Evolutionary conservation across 2,113 vertebrate species (phyloP), one percentile per base, ranked within the genome.

Genomic region (Clupea harengus): DNA sequence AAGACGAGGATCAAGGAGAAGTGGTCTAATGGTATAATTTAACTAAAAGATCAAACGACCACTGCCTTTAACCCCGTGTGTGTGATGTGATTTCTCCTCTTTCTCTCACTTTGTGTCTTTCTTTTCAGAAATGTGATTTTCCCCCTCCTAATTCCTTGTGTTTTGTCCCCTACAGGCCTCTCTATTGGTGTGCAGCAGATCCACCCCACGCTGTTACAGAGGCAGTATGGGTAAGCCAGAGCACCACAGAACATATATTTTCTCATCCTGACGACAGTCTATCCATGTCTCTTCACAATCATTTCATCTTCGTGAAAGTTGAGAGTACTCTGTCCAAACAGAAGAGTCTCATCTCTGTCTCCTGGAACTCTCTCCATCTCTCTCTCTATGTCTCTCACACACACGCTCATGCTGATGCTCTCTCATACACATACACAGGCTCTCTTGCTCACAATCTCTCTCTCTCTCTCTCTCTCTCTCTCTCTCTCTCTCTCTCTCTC

Each of bases 161-260:
- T 84, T 83, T 72, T 54, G 52, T 84, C n/a, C 82, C 85, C 89
- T 88, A 83, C 90, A 99, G 98, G 97, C 93, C 96, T 98, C 86
- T 95, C 97, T 39, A 92, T 97, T 83, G 97, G 97, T 84, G 95
- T 97, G 82, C 98, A 97, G 93, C 98, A 98, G 92, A 91, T 99
- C 87, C 97, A 97, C 85, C 97, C 98, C 82, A 92, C 97, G 49
- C 95, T 98, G 92, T 95, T 98, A 93, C 98, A 99, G 93, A 95
- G 98, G 91, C 96, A 98, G 28, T 98, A 97, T 39, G 98, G 97
- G 98, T 99, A 95, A 98, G 97, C 95, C 83, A 7, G 80, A 32
- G 10, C 72, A 32, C 2, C 10, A 4, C 28, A 60, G 18, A 2
- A 39, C 72, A 78, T 28, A 67, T 72, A 1, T 32, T 13, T 28